Base-by-base conservation (phyloP, 2,888 invertebrate genomes). In the Silvanus unidentatus region DNA sequence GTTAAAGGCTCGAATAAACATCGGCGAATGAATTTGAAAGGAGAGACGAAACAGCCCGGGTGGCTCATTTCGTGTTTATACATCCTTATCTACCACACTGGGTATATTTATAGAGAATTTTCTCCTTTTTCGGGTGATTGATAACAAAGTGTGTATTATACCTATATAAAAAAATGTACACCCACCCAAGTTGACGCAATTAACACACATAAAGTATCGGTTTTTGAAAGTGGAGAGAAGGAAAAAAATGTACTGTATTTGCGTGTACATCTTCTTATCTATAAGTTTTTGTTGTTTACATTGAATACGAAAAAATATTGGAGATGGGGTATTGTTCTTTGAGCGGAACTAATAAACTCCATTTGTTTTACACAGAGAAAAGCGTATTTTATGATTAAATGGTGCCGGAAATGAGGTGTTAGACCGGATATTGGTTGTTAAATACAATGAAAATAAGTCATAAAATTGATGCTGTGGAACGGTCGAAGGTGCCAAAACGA, bases 331-430 rank as follows among this genome's bases (percentile, higher is more conserved):
- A 34, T 22, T 22, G 37, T n/a, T 38, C 43, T 48, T 49, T 49
- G 39, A 22, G 44, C 44, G 47, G 49, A 50, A 50, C 47, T 44
- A 49, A 49, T 47, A 42, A 46, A 28, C n/a, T n/a, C n/a, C n/a
- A n/a, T n/a, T 12, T 39, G 35, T 28, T 32, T 30, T 42, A 28
- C 6, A 28, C 28, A 8, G 28, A 28, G 10, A 28, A 10, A 28
- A n/a, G n/a, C n/a, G n/a, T n/a, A n/a, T n/a, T n/a, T n/a, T n/a
- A n/a, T n/a, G n/a, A n/a, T n/a, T n/a, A 22, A 22, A 22, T 22
- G 22, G 8, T 22, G 22, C 29, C 40, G 49, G 47, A 50, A 45
- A 45, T 48, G 35, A 43, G 28, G 44, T 44, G 39, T 48, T 45
- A 16, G 16, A 42, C 48, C 11, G 43, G 43, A 45, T 41, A 45